Evolutionary conservation across 2,888 invertebrate genomes (phyloP), one percentile per base, ranked within the genome.

Genomic region (Odontocerum albicorne): DNA sequence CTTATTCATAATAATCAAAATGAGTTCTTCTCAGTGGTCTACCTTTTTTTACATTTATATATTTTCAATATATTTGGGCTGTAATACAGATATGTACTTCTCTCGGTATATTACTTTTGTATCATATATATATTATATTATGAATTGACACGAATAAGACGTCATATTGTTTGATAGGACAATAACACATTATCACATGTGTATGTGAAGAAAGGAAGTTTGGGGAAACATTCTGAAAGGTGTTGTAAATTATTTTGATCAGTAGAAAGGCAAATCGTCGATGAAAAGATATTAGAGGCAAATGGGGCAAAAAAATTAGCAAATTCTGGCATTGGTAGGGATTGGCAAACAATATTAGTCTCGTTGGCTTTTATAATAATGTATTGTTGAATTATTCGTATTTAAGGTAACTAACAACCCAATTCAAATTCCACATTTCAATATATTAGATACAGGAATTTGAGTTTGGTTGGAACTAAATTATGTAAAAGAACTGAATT

Each of bases 251-350:
- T 42, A 47, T 49, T 31, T 16, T 50, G 32, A 32, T 8, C 19
- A 10, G 31, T n/a, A 4, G 15, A 45, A 45, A 35, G 43, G 44
- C 35, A 22, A 38, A 32, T 8, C 15, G 43, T 36, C 36, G 35
- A 38, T 12, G 27, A 27, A 19, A 31, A 44, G 42, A 51, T 17
- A 52, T 10, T 19, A 45, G 56, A 42, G 42, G 52, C 49, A 47
- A 52, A 52, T 42, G 46, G 56, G 56, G 49, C 32, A n/a, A 27
- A 45, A 49, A 40, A 53, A 45, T 49, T 49, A 59, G 58, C 55
- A 56, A 61, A 58, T 55, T 61, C 43, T 21, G 55, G 60, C 60
- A 61, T 59, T 50, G 61, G 61, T 59, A 59, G 61, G 61, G 61
- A 61, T 54, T 36, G 54, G 45, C 21, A 19, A 13, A 12, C 36